Percentiles rank a stretch among this genome's conserved stretches.
phyloP scores from a whole-genome alignment of 2,888 invertebrate species.

The Drosophila pseudotakahashii region DNA sequence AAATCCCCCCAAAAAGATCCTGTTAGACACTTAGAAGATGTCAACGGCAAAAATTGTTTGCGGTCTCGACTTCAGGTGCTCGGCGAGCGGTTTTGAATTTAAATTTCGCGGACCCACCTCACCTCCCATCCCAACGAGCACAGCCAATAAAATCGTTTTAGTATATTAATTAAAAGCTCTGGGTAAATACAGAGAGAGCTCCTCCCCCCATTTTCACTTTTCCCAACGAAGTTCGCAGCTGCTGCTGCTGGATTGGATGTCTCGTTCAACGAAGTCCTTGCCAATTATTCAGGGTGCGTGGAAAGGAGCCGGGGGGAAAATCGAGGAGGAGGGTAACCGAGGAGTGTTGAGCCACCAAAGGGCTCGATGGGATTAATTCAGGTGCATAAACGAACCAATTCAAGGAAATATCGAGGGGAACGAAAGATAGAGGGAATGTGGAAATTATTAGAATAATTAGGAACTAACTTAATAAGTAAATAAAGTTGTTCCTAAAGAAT shows the following conservation, averaged over 20 bases:
- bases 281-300: conserved; percentile 34
- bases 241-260: conserved; percentile 42
- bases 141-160: conserved; percentile 73
- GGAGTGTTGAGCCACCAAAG: conserved; percentile 6
- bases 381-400: conserved; percentile 14
- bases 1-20: not conserved
- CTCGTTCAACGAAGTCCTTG: conserved; percentile 13
- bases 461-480: not conserved
- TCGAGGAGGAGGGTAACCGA: not conserved
- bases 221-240: conserved; percentile 43
- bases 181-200: conserved; percentile 46
- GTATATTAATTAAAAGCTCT: conserved; percentile 77
- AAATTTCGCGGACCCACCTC: conserved; percentile 31
- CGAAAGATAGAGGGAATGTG: no score
- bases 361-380: conserved; percentile 13
- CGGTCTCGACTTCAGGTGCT: conserved; percentile 49
- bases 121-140: not conserved
- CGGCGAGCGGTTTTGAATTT: conserved; percentile 49
- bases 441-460: not conserved
- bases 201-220: not conserved
- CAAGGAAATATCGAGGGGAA: not conserved
- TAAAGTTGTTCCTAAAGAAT: not conserved
- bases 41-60: conserved; percentile 54
- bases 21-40: conserved; percentile 59
- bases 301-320: not conserved